Conservation (phyloP, 2,888 invertebrate species). For the Erebia epiphron region DNA sequence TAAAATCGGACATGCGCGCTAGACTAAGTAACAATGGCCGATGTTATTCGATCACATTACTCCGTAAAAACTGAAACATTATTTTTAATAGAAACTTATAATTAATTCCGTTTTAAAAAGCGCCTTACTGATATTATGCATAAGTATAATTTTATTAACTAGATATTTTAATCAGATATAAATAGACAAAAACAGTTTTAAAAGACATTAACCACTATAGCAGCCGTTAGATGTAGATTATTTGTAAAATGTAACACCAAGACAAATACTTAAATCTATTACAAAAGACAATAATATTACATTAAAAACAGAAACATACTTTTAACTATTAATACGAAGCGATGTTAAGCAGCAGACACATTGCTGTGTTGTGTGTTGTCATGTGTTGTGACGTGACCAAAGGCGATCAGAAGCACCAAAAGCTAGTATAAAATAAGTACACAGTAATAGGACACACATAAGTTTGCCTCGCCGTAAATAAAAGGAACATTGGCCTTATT, state of each 20-base stretch:
- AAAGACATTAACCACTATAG: constrained; percentile 22
- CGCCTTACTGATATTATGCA: constrained; percentile 34
- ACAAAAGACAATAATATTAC: constrained; percentile 8
- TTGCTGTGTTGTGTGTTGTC: not conserved
- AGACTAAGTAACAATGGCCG: constrained; percentile 68
- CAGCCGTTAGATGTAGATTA: constrained; percentile 25
- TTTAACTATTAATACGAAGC: not conserved
- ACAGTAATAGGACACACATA: too few species aligned
- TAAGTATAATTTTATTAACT: constrained; percentile 28
- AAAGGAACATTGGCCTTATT: too few species aligned
- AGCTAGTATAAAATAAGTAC: too few species aligned
- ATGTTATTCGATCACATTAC: constrained; percentile 54
- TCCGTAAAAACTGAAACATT: constrained; percentile 53
- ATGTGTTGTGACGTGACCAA: not conserved
- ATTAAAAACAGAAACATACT: not conserved
- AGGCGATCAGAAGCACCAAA: not conserved
- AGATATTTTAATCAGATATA: constrained; percentile 37
- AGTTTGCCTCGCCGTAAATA: too few species aligned
- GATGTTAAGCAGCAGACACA: not conserved
- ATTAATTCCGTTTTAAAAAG: constrained; percentile 24
- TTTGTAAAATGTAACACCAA: constrained; percentile 20
- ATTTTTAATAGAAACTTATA: constrained; percentile 21
- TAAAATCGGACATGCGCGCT: not conserved
- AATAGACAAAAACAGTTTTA: constrained; percentile 29
- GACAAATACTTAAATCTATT: constrained; percentile 15